A percentile compares a stretch with the other conserved stretches of the same genome.
Evolutionary conservation across 2,113 vertebrate species (phyloP).

Genomic region (Nymphicus hollandicus): DNA sequence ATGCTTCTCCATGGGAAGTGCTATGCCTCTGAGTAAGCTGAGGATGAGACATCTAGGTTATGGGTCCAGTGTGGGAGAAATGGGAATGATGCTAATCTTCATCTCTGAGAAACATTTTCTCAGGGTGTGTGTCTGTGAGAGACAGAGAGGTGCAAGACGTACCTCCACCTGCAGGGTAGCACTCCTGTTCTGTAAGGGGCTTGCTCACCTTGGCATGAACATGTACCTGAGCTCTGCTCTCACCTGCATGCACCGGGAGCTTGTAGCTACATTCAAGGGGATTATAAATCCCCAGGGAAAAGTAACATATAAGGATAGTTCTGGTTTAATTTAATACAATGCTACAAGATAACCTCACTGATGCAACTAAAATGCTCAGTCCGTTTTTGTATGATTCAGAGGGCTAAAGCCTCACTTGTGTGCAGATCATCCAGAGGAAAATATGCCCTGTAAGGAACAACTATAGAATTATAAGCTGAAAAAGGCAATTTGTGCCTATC

Average conservation of each 20-base stretch:
- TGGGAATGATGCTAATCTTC: background rate
- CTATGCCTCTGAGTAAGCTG: background rate
- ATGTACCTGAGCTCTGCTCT: background rate
- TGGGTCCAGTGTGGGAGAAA: background rate
- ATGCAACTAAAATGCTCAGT: background rate
- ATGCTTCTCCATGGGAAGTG: background rate
- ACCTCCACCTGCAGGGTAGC: background rate
- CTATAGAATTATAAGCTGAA: background rate
- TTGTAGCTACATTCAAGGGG: background rate
- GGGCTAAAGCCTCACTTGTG: background rate
- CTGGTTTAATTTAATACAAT: background rate
- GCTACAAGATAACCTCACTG: background rate
- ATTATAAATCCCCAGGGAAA: background rate
- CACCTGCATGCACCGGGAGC: background rate
- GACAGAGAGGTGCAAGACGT: background rate
- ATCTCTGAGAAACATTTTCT: background rate
- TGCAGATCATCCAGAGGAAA: background rate
- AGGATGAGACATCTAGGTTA: background rate
- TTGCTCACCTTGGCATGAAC: background rate
- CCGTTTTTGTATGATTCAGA: background rate
- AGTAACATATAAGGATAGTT: background rate
- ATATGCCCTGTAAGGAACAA: background rate
- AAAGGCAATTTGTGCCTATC: background rate
- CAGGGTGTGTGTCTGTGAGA: background rate
- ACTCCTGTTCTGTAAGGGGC: background rate